These are phyloP conservation scores for Silurus lanzhouensis DNA, from an alignment of 2,797 vertebrate genomes.

Conservation along the genomic window DNA sequence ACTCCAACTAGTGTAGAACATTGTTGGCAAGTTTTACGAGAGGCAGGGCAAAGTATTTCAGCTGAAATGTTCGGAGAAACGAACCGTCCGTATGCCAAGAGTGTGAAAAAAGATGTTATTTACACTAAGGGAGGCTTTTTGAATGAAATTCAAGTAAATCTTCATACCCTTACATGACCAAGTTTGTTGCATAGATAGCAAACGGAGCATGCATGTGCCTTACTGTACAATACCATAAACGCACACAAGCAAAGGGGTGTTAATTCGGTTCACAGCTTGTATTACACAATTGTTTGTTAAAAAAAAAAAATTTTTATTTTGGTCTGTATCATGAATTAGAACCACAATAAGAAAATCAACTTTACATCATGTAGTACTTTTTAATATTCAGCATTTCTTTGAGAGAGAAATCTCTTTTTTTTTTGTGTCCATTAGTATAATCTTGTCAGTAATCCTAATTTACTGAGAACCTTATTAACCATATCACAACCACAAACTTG, in stretches of 20 bases:
- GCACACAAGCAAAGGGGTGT: not conserved
- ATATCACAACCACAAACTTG: not conserved
- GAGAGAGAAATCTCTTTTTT: not conserved
- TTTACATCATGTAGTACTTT: not conserved
- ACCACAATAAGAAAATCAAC: not conserved
- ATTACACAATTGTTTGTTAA: not conserved
- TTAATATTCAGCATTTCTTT: not conserved
- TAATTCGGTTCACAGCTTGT: not conserved
- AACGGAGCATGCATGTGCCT: no score
- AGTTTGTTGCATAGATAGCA: no score
- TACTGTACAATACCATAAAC: not conserved
- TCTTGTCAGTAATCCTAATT: not conserved
- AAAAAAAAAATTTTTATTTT: not conserved
- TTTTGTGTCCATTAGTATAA: not conserved
- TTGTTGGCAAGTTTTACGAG: no score
- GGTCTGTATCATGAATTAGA: not conserved
- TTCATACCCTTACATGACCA: no score
- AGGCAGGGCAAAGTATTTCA: no score
- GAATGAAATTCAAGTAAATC: no score
- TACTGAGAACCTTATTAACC: not conserved
- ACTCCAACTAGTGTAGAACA: no score
- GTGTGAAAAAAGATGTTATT: no score
- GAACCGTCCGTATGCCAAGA: no score
- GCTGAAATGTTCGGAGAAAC: no score
- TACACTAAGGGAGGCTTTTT: no score